These are phyloP conservation scores for Eupsilia transversa DNA, from an alignment of 2,888 invertebrate genomes.

Conservation along the genomic window DNA sequence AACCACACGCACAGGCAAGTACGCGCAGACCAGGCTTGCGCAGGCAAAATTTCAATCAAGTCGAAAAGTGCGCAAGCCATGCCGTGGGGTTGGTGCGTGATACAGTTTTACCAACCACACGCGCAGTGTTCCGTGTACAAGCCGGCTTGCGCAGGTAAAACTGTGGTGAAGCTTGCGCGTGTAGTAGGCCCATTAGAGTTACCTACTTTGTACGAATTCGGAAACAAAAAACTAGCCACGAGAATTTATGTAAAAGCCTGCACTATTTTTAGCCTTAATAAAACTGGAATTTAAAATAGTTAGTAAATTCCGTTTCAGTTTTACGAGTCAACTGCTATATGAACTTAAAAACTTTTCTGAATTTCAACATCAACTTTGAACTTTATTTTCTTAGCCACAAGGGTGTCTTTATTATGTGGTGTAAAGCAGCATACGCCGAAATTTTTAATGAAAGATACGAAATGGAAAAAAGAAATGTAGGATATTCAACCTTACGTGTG, in stretches of 20 bases:
- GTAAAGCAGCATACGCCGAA: constrained; percentile 12
- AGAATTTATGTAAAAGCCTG: constrained; percentile 24
- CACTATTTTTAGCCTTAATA: constrained; percentile 59
- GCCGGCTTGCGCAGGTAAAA: too few relatives aligned
- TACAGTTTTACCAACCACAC: too few relatives aligned
- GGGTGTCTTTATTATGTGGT: background rate
- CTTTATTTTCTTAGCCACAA: constrained; percentile 18
- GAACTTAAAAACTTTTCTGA: constrained; percentile 6
- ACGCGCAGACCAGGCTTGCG: too few relatives aligned
- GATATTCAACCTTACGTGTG: constrained; percentile 46
- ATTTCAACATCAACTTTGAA: constrained; percentile 14
- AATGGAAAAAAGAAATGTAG: constrained; percentile 8
- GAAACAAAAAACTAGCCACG: constrained; percentile 14
- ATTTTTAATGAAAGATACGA: constrained; percentile 29
- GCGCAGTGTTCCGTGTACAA: too few relatives aligned
- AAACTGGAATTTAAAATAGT: constrained; percentile 48
- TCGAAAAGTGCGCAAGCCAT: too few relatives aligned
- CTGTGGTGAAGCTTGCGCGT: too few relatives aligned
- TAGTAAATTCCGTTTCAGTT: constrained; percentile 56
- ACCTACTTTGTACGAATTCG: background rate
- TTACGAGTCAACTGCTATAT: constrained; percentile 49
- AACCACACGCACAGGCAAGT: too few relatives aligned
- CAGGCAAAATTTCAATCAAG: too few relatives aligned
- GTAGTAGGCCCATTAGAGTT: too few relatives aligned
- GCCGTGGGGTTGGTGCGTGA: too few relatives aligned